A percentile compares a stretch with the other conserved stretches of the same genome.
Conservation (phyloP, 2,888 invertebrate species). For the Drosophila macrospina region DNA sequence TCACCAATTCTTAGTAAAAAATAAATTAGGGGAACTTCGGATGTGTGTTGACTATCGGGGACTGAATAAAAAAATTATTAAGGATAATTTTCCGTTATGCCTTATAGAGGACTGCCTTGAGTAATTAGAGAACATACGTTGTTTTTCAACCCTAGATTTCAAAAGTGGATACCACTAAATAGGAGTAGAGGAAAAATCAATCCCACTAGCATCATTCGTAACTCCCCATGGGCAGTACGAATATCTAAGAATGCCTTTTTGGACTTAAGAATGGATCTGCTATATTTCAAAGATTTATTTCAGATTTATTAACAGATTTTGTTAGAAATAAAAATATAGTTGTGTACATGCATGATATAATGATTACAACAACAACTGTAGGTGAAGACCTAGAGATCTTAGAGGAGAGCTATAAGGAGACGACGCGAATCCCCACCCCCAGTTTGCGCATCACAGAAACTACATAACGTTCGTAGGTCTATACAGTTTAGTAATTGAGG, state of each 20-base stretch:
- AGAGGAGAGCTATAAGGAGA: no score
- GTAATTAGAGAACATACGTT: background rate
- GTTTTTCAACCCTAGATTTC: background rate
- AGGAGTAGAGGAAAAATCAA: slow-evolving; percentile 5
- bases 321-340: no score
- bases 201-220: slow-evolving; percentile 1
- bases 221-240: background rate
- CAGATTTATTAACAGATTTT: background rate
- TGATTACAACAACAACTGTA: no score
- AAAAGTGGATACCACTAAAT: slow-evolving; percentile 12
- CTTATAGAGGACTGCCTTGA: slow-evolving; percentile 11
- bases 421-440: no score
- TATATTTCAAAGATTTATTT: slow-evolving; percentile 2
- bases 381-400: no score
- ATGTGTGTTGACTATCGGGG: slow-evolving; percentile 9
- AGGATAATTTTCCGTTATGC: slow-evolving; percentile 10
- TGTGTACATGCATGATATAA: no score
- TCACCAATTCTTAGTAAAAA: slow-evolving; percentile 2
- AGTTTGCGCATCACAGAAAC: no score
- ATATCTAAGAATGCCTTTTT: background rate
- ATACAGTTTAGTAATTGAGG: no score
- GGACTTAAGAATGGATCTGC: background rate
- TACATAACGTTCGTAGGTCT: no score
- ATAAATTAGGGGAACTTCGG: background rate
- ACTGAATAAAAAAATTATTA: slow-evolving; percentile 6